Conservation (phyloP, 2,888 invertebrate genomes). For the Caradrina clavipalpis region DNA sequence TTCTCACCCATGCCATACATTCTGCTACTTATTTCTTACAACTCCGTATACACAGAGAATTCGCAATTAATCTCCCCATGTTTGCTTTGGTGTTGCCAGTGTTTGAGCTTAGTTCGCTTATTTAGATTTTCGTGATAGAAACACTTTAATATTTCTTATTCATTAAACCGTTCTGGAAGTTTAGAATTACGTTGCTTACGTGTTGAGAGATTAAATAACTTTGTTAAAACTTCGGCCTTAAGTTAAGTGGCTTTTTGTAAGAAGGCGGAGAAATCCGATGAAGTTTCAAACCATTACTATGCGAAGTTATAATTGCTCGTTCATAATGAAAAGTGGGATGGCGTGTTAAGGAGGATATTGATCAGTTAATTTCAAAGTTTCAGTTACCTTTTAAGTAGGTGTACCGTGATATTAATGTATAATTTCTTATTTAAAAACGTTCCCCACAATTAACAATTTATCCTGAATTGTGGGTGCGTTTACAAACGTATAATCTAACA, state of each 20-base stretch:
- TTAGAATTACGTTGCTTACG: conserved; percentile 47
- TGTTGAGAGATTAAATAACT: conserved; percentile 59
- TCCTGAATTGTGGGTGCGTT: too few relatives aligned
- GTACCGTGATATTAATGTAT: neutral
- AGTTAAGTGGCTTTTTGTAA: conserved; percentile 47
- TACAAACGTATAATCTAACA: too few relatives aligned
- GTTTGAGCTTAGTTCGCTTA: conserved; percentile 53
- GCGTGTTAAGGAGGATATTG: conserved; percentile 1
- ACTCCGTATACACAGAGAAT: conserved; percentile 64
- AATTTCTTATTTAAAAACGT: too few relatives aligned
- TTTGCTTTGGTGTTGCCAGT: conserved; percentile 60
- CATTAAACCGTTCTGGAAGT: conserved; percentile 40
- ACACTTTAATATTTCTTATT: conserved; percentile 56
- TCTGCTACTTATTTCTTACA: conserved; percentile 53
- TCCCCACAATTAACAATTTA: too few relatives aligned
- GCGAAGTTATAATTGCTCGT: conserved; percentile 45
- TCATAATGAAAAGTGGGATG: conserved; percentile 31
- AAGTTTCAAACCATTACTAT: conserved; percentile 46
- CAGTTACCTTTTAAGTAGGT: neutral
- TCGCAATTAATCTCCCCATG: conserved; percentile 71
- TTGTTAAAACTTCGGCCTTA: conserved; percentile 35
- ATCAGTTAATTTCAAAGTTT: neutral
- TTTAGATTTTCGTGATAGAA: conserved; percentile 59
- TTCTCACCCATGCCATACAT: conserved; percentile 36
- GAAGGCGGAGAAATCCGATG: conserved; percentile 23